These are phyloP conservation scores for Umimayanthus kanabou DNA, from an alignment of 92 coral and sea anemone genomes.

Conservation along the genomic window DNA sequence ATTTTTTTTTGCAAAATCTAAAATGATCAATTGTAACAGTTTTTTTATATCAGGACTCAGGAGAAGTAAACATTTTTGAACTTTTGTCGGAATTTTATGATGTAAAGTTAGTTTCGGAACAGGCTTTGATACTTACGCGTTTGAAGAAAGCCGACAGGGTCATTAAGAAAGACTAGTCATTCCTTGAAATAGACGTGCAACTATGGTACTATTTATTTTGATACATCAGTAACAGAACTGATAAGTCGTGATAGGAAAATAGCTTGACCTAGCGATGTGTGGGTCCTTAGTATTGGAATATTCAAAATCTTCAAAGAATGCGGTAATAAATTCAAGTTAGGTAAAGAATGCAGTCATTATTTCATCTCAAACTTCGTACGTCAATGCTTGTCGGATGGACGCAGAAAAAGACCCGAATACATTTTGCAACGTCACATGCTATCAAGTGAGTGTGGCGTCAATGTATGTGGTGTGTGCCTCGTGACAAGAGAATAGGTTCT, in stretches of 20 bases:
- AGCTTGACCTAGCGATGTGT: background rate
- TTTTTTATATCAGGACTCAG: no score
- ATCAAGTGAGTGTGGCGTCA: background rate
- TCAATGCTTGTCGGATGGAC: background rate
- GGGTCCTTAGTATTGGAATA: background rate
- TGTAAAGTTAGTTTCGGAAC: background rate
- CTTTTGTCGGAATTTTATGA: no score
- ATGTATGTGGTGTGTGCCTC: no score
- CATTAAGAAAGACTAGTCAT: background rate
- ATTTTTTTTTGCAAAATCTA: no score
- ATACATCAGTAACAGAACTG: background rate
- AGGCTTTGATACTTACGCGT: background rate
- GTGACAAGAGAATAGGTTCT: no score
- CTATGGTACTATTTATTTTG: background rate
- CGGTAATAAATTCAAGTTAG: constrained; percentile 2
- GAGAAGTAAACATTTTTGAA: no score
- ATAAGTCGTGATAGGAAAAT: background rate
- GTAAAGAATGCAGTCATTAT: background rate
- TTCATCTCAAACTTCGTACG: background rate
- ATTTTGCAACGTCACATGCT: background rate
- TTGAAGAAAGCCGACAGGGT: background rate
- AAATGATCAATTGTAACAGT: no score
- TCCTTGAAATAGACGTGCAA: background rate
- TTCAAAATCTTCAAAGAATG: constrained; percentile 11
- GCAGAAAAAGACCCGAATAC: background rate